Base-by-base conservation (phyloP, 2,113 vertebrate genomes). In the Catharus minimus region DNA sequence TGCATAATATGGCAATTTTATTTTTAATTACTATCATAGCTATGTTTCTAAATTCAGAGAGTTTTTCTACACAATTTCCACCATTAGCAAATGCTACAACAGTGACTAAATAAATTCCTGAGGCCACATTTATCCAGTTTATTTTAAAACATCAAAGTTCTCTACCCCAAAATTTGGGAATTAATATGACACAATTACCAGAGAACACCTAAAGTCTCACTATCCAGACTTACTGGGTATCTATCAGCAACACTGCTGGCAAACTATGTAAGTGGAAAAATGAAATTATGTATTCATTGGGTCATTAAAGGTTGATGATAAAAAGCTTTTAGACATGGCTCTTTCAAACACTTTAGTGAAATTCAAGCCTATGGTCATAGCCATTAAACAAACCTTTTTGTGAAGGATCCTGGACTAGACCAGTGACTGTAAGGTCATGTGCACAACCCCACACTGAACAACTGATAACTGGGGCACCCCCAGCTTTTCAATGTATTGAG, bases 311-410 rank as follows among this genome's bases (percentile, higher is more conserved):
- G 53, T 26, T 82, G 77, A 73, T 67, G 27, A 82, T 82, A 72
- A 86, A 95, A 88, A 39, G 9, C 21, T 79, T 82, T 76, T 68
- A 55, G 20, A 55, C 4, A 3, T 13, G 3, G 15, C 20, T 23
- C 23, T 82, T 95, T 90, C 32, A 61, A 75, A 65, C 20, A 57
- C 53, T 56, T 56, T 11, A 71, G n/a, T 62, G 44, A 94, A 79
- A 73, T 49, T 75, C 49, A 76, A 75, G 56, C 50, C 89, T 50
- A 39, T 20, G 20, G n/a, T 38, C 56, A 19, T 9, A 87, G 62
- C n/a, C 38, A 39, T 80, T 84, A 68, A 94, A 94, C 33, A 90
- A 75, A 82, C 19, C 21, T 79, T 90, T 88, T 75, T 26, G 13
- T 32, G 49, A 69, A 46, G 47, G 49, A 64, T 49, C n/a, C 53